Percentiles rank a stretch among this genome's conserved stretches.
These are phyloP conservation scores for Homalodisca vitripennis DNA, from an alignment of 1,140 invertebrate species.

Conservation along the genomic window DNA sequence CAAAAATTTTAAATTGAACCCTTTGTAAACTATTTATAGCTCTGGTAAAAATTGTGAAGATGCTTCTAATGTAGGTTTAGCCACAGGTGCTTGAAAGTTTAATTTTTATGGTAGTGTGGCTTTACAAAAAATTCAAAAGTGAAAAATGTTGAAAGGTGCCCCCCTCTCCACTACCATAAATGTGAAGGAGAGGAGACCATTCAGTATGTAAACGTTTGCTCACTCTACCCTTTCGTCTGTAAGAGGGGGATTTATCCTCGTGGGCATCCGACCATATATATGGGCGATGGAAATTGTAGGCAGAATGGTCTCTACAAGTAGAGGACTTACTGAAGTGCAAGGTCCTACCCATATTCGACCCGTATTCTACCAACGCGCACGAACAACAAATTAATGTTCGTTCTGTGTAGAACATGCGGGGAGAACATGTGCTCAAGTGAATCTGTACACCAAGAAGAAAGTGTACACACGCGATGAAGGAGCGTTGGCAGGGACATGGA, in stretches of 20 bases:
- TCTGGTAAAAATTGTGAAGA: no score
- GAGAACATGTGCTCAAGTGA: slow-evolving; percentile 19
- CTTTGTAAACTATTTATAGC: no score
- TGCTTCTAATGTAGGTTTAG: no score
- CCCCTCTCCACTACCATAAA: no score
- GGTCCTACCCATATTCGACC: slow-evolving; percentile 43
- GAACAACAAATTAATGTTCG: slow-evolving; percentile 44
- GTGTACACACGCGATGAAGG: slow-evolving; percentile 44
- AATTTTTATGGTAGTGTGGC: no score
- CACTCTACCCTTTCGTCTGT: not conserved
- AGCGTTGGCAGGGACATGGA: slow-evolving; percentile 46
- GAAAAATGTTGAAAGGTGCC: no score
- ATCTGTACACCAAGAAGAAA: slow-evolving; percentile 25
- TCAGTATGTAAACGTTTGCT: slow-evolving; percentile 43
- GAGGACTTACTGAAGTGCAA: slow-evolving; percentile 38
- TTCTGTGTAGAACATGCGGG: slow-evolving; percentile 42
- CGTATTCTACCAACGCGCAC: slow-evolving; percentile 43
- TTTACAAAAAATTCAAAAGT: no score
- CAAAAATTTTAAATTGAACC: no score
- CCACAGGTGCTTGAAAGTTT: no score
- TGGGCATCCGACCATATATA: not conserved
- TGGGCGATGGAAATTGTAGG: not conserved
- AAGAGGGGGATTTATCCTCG: not conserved
- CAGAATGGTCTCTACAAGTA: slow-evolving; percentile 8
- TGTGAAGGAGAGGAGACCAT: slow-evolving; percentile 43